Conservation (phyloP, 1,140 invertebrate species). For the Pentalonia nigronervosa region DNA sequence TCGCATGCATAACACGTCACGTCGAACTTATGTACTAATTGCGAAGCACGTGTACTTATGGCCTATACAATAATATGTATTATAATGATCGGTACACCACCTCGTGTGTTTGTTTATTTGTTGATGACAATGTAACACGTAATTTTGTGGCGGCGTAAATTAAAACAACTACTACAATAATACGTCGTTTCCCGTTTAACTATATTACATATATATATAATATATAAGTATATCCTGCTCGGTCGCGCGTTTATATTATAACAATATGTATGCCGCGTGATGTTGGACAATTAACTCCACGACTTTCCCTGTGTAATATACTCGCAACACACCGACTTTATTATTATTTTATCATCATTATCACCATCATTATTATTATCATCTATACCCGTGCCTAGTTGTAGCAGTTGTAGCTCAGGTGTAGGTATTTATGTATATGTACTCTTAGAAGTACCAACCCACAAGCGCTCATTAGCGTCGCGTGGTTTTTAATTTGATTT, state of each 20-base stretch:
- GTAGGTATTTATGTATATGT: neutral
- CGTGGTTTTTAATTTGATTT: slow-evolving; percentile 12
- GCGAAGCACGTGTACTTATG: neutral
- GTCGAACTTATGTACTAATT: neutral
- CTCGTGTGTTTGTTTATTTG: neutral
- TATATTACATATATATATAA: neutral
- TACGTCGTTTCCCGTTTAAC: slow-evolving; percentile 25
- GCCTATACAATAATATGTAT: neutral
- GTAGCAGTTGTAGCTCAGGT: neutral
- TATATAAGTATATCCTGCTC: slow-evolving; percentile 34
- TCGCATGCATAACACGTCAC: neutral
- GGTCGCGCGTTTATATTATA: neutral
- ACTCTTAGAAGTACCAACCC: neutral
- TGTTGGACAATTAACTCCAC: neutral
- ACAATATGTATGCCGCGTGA: slow-evolving; percentile 41
- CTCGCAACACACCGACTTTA: neutral
- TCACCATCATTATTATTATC: neutral
- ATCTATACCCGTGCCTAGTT: neutral
- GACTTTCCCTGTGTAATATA: neutral
- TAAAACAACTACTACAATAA: slow-evolving; percentile 27
- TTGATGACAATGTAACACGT: slow-evolving; percentile 50
- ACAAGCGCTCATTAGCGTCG: neutral
- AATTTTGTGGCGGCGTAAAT: slow-evolving; percentile 3
- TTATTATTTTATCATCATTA: neutral
- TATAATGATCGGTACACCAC: neutral